phyloP scores from a whole-genome alignment of 2,113 vertebrate genomes.

The Corythoichthys haematopterus region DNA sequence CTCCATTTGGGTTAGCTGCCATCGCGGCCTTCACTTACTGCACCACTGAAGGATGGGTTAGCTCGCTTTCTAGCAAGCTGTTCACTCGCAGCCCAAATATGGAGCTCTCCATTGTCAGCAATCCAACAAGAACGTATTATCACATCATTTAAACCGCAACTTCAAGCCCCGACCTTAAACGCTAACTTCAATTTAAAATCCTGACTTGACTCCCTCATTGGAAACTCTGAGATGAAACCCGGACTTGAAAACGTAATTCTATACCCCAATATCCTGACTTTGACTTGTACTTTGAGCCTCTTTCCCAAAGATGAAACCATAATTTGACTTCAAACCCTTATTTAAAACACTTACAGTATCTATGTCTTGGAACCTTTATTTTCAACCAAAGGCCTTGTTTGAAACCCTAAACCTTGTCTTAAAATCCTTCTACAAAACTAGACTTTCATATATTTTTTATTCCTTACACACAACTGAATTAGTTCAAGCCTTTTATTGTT shows the following conservation, averaged over 20 bases:
- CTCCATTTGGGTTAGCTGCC: conserved; percentile 5
- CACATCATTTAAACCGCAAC: background rate
- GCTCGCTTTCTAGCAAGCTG: background rate
- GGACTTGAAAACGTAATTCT: background rate
- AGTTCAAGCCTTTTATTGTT: too few species aligned
- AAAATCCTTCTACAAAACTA: too few species aligned
- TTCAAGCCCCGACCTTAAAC: background rate
- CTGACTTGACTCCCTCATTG: background rate
- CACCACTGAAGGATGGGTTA: background rate
- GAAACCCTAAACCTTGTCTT: too few species aligned
- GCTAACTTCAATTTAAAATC: background rate
- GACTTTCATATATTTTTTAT: too few species aligned
- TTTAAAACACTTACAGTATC: too few species aligned
- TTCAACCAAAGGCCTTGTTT: too few species aligned
- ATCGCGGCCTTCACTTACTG: conserved; percentile 4
- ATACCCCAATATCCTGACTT: background rate
- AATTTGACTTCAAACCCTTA: too few species aligned
- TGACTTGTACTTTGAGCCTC: too few species aligned
- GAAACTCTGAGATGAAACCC: background rate
- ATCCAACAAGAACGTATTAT: background rate
- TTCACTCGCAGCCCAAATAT: background rate
- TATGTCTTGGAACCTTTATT: too few species aligned
- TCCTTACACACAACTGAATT: too few species aligned
- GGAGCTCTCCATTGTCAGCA: background rate
- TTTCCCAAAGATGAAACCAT: too few species aligned